These are phyloP conservation scores for Brachionichthys hirsutus DNA, from an alignment of 2,113 vertebrate genomes.

Conservation along the genomic window DNA sequence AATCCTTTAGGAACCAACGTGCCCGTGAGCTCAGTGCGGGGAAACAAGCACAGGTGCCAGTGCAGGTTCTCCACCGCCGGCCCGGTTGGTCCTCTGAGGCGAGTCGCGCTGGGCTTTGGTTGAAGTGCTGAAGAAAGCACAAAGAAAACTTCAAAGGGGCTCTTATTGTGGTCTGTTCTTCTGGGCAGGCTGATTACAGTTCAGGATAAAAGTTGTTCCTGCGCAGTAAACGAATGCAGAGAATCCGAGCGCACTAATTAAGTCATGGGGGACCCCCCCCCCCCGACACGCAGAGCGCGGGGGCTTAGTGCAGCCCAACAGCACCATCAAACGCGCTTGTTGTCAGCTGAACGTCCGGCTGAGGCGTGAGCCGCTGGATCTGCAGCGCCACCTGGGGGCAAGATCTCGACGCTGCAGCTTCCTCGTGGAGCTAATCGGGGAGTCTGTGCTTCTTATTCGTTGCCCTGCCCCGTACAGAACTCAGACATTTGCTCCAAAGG, in stretches of 20 bases:
- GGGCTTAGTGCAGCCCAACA: slow-evolving; percentile 67
- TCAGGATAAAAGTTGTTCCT: slow-evolving; percentile 78
- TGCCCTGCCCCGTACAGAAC: slow-evolving; percentile 27
- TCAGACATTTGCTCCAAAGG: slow-evolving; percentile 33
- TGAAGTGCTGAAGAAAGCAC: slow-evolving; percentile 68
- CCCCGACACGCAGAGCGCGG: slow-evolving; percentile 62
- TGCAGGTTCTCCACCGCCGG: slow-evolving; percentile 54
- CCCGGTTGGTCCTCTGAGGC: slow-evolving; percentile 45
- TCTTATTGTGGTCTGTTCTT: slow-evolving; percentile 71
- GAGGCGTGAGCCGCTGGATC: slow-evolving; percentile 61
- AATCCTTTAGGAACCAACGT: slow-evolving; percentile 42
- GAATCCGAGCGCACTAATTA: slow-evolving; percentile 78
- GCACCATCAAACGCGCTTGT: slow-evolving; percentile 75
- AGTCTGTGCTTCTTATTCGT: slow-evolving; percentile 21
- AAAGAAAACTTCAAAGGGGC: slow-evolving; percentile 74
- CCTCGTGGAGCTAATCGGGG: slow-evolving; percentile 34
- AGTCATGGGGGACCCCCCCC: slow-evolving; percentile 77
- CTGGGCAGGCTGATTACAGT: slow-evolving; percentile 77
- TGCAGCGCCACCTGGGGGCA: slow-evolving; percentile 49
- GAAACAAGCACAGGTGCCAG: slow-evolving; percentile 48
- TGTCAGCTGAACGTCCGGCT: slow-evolving; percentile 68
- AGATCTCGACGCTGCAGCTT: slow-evolving; percentile 36
- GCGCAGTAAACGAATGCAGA: slow-evolving; percentile 76
- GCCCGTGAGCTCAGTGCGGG: slow-evolving; percentile 27
- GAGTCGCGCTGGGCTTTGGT: slow-evolving; percentile 66